These are phyloP conservation scores for Monarcha castaneiventris DNA, from an alignment of 2,113 vertebrate genomes.

Conservation along the genomic window DNA sequence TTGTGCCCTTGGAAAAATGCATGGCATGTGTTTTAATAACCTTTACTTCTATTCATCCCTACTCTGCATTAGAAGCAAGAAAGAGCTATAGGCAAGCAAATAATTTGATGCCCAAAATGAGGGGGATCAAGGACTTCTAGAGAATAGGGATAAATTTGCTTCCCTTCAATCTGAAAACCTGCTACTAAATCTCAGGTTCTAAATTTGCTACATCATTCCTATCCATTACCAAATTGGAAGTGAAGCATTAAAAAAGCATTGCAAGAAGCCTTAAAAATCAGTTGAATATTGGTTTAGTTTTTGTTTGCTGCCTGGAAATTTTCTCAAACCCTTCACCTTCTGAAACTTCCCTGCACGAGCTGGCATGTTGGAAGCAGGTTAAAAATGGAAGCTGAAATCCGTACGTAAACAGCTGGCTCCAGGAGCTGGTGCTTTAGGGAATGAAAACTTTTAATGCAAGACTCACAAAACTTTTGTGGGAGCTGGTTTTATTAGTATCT, in stretches of 20 bases:
- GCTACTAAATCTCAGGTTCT: neutral
- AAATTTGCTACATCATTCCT: neutral
- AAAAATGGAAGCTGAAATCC: constrained; percentile 7
- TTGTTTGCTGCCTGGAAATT: neutral
- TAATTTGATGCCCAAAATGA: neutral
- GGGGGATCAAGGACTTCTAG: neutral
- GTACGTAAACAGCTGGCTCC: neutral
- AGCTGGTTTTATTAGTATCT: neutral
- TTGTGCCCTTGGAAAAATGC: neutral
- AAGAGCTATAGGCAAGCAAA: neutral
- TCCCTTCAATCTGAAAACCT: neutral
- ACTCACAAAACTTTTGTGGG: neutral
- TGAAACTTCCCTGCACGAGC: neutral
- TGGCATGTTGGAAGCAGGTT: constrained; percentile 4
- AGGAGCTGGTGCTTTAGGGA: neutral
- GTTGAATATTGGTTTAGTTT: neutral
- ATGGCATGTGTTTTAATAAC: neutral
- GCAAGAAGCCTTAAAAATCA: neutral
- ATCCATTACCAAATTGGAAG: neutral
- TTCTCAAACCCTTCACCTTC: neutral
- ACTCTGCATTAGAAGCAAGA: neutral
- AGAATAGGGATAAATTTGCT: neutral
- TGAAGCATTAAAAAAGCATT: neutral
- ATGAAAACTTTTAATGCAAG: constrained; percentile 6
- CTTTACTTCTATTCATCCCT: neutral